Base-by-base conservation (phyloP, 2,797 vertebrate genomes). In the Acipenser ruthenus region DNA sequence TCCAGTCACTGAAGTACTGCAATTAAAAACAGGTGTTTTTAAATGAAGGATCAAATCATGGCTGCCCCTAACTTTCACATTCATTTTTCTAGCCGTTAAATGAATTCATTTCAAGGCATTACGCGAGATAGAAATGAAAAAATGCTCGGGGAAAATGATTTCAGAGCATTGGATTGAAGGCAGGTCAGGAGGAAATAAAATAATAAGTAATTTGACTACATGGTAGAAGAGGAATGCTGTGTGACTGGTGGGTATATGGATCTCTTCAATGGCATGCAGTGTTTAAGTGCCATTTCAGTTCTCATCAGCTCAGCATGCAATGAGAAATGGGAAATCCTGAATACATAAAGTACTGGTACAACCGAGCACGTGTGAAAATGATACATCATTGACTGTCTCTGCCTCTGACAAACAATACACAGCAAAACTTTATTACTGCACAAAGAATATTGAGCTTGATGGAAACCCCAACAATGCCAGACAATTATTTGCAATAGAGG, bases 161-260 rank as follows among this genome's bases (percentile, higher is more conserved):
- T 23, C 50, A 58, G 56, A 7, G 1, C 51, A 52, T 10, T 56
- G 18, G 52, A 18, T 52, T 65, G 37, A 65, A 65, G 11, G 50
- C 11, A 11, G 12, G 64, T 18, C 50, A 18, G 49, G 13, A 49
- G 51, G 49, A 62, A 48, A 67, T 67, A 53, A 62, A 67, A 67
- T 6, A 61, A 7, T n/a, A 52, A 10, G 51, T 50, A 66, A 63
- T 50, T 66, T 11, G 65, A 15, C 12, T 47, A 37, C 48, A 65
- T 58, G 56, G 53, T 55, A 11, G 8, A 49, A 13, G 53, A 37
- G 37, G 37, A 12, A 60, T 60, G 18, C 61, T 23, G 6, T 12
- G 12, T 68, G 56, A 64, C 13, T 50, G 49, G 63, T 10, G 8
- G 12, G 10, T 51, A 23, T 37, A 49, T 65, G 52, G 53, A 66